These are phyloP conservation scores for Apamea crenata DNA, from an alignment of 2,888 invertebrate species.

Conservation along the genomic window DNA sequence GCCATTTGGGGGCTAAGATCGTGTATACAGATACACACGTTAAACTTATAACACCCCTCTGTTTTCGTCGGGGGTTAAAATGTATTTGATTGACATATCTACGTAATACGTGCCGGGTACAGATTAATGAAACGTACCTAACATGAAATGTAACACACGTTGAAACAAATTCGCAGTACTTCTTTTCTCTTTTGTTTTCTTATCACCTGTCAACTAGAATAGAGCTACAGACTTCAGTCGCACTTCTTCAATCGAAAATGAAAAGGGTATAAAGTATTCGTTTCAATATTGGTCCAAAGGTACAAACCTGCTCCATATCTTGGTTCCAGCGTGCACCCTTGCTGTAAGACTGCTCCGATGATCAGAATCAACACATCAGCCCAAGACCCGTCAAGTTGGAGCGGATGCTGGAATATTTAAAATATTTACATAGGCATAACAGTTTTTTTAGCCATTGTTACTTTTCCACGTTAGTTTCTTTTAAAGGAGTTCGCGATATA, in stretches of 20 bases:
- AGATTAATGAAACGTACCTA: no score
- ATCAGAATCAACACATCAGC: slow-evolving; percentile 89
- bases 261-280: no score
- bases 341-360: slow-evolving; percentile 91
- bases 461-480: background rate
- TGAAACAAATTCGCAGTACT: no score
- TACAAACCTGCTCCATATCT: slow-evolving; percentile 84
- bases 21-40: no score
- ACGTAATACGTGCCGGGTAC: no score
- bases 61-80: no score
- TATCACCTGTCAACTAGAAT: background rate
- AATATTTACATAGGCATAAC: background rate
- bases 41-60: no score
- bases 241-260: background rate
- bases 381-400: slow-evolving; percentile 86
- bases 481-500: no score
- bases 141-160: no score
- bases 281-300: slow-evolving; percentile 67
- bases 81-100: background rate
- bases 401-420: slow-evolving; percentile 79
- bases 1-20: no score
- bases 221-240: background rate
- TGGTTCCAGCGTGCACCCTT: slow-evolving; percentile 90
- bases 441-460: background rate
- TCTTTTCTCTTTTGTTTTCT: background rate